Percentiles rank a stretch among this genome's conserved stretches.
These are phyloP conservation scores for Deroplatys truncata DNA, from an alignment of 2,888 invertebrate genomes.

Conservation along the genomic window DNA sequence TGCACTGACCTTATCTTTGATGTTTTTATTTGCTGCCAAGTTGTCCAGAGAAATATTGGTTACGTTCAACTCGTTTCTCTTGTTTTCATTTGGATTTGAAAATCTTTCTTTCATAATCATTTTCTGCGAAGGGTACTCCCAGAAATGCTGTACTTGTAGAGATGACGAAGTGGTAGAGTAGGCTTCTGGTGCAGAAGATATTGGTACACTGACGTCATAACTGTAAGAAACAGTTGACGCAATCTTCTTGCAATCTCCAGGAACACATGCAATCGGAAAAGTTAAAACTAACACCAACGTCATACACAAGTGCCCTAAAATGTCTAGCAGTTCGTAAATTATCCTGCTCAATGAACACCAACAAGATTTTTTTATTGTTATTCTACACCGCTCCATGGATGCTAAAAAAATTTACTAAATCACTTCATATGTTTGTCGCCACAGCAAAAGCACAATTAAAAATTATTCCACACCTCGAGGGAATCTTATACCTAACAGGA, in stretches of 20 bases:
- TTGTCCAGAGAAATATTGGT: neutral
- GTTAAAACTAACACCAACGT: neutral
- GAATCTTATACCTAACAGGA: neutral
- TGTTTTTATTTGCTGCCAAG: neutral
- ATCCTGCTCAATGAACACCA: neutral
- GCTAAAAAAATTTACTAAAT: neutral
- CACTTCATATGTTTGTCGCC: neutral
- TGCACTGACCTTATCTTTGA: neutral
- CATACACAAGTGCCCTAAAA: neutral
- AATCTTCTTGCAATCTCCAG: neutral
- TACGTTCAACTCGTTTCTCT: neutral
- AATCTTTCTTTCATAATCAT: neutral
- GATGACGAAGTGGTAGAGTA: neutral
- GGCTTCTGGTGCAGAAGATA: no score
- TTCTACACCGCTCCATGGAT: neutral
- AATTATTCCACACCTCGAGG: neutral
- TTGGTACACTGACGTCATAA: no score
- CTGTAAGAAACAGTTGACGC: neutral
- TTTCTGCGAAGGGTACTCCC: neutral
- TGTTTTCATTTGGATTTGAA: neutral
- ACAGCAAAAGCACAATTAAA: neutral
- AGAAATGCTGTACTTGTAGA: neutral
- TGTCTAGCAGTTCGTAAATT: neutral
- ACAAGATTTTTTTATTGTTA: neutral
- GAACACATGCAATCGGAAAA: neutral